Evolutionary conservation across 1,140 invertebrate genomes (phyloP), one percentile per base, ranked within the genome.

Genomic region (Euschistus heros): DNA sequence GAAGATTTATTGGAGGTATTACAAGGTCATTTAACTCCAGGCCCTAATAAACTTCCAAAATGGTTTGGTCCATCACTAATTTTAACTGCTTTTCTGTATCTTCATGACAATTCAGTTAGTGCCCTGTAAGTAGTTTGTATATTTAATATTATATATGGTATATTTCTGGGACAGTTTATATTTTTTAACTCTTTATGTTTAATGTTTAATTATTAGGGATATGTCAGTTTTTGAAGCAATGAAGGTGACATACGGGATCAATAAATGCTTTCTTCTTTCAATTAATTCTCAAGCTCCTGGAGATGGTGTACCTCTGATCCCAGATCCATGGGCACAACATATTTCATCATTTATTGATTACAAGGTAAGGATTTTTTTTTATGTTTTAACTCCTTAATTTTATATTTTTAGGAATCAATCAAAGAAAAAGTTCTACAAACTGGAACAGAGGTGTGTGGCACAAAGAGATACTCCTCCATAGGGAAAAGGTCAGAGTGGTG

Each of bases 61-160:
- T 97, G 94, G 93, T 95, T 97, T 75, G 86, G 83, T 70, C 85
- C 85, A 66, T 79, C 82, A 68, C 26, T 87, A 91, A 72, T 93
- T 91, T 77, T 66, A 4, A 54, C 50, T n/a, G 62, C 65, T 13
- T 96, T 93, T 78, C 85, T 97, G 65, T 79, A 97, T 47, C 72
- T 97, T 55, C 90, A 97, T 78, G 94, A 97, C 78, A 79, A 81
- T 69, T 82, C 82, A 70, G 82, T 87, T 68, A 76, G 73, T 46
- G 74, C 78, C 44, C 84, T 82, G 84, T 86, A 77, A 74, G 73
- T 75, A 37, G 6, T 37, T 37, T 13, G 10, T 37, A 37, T 37
- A 37, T 37, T 37, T 37, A 13, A 62, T 44, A 62, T 66, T 57
- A 62, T 64, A 5, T 37, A 62, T 66, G 64, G 13, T 10, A 44